phyloP scores from a whole-genome alignment of 2,113 vertebrate species.

The Clinocottus analis region DNA sequence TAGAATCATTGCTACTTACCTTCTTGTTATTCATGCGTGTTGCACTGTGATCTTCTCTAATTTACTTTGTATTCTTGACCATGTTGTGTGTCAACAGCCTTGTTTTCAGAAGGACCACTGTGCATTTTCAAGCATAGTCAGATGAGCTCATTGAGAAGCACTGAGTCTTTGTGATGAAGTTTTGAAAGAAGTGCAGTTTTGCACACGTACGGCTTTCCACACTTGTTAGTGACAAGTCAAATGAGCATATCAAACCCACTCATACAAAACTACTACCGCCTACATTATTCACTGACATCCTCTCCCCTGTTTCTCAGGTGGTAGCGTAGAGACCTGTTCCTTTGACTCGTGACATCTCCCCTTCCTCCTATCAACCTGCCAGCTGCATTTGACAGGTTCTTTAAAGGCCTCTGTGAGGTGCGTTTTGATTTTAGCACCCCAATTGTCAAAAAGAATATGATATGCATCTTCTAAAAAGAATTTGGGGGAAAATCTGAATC shows the following conservation, averaged over 20 bases:
- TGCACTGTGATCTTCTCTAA: neutral
- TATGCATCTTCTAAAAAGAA: conserved; percentile 18
- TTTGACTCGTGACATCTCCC: conserved; percentile 52
- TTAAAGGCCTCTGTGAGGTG: conserved; percentile 36
- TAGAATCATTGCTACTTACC: neutral
- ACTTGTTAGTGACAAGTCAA: conserved; percentile 22
- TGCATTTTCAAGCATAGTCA: neutral
- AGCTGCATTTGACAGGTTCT: conserved; percentile 42
- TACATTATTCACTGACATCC: conserved; percentile 40
- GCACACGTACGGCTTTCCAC: neutral
- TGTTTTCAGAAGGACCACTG: neutral
- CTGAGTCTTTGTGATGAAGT: neutral
- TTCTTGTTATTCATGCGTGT: neutral
- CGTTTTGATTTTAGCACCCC: conserved; percentile 47
- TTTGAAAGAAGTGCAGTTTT: neutral
- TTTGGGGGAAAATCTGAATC: neutral
- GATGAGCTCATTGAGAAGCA: neutral
- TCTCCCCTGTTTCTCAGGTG: conserved; percentile 30
- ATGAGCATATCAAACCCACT: conserved; percentile 36
- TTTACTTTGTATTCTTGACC: neutral
- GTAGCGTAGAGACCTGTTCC: conserved; percentile 17
- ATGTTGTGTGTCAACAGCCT: conserved; percentile 1
- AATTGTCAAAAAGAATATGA: conserved; percentile 52
- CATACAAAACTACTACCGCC: conserved; percentile 15
- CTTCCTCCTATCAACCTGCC: conserved; percentile 29